Conservation (phyloP, 2,113 vertebrate genomes). For the Drymodes brunneopygia region DNA sequence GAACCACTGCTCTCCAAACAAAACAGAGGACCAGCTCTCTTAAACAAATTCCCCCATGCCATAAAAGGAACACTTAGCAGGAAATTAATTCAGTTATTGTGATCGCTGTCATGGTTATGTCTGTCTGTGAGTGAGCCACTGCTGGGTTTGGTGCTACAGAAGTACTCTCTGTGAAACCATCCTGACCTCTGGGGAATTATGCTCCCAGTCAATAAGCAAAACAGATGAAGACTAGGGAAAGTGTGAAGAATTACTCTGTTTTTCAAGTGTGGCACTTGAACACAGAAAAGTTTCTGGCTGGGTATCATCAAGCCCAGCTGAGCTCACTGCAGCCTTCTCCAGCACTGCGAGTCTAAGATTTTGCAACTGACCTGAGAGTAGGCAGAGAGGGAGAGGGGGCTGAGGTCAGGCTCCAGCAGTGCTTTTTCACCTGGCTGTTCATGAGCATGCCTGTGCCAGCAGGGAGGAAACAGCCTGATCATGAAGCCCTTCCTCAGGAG, state of each 20-base stretch:
- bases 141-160: not conserved
- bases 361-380: not conserved
- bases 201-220: not conserved
- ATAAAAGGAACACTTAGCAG: not conserved
- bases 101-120: not conserved
- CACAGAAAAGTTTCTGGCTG: not conserved
- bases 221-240: not conserved
- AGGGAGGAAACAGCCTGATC: not conserved
- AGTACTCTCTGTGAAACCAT: not conserved
- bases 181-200: not conserved
- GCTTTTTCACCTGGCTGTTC: not conserved
- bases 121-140: not conserved
- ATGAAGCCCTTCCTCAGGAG: not conserved
- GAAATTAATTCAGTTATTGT: not conserved
- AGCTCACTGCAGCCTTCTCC: not conserved
- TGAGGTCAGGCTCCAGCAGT: not conserved
- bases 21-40: not conserved
- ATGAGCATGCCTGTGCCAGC: not conserved
- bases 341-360: rapidly evolving
- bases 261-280: not conserved
- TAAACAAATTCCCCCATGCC: not conserved
- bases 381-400: not conserved
- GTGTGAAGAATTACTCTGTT: not conserved
- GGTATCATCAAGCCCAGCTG: not conserved
- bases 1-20: not conserved